Percentiles rank a stretch among this genome's conserved stretches.
These are phyloP conservation scores for Adelphocoris suturalis DNA, from an alignment of 2,888 invertebrate species.

Conservation along the genomic window DNA sequence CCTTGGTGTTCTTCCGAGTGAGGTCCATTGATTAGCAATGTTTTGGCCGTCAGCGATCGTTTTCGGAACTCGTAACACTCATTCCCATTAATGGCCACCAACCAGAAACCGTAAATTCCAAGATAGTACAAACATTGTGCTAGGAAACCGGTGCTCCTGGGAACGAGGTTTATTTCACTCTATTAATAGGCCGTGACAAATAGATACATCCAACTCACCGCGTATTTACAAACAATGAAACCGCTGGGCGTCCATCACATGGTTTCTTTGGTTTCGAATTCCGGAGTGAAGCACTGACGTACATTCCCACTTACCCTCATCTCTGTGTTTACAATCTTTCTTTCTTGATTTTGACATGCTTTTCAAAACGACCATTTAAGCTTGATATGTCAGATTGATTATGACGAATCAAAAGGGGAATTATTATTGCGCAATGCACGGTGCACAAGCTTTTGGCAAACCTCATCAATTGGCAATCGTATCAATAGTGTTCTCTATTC, in stretches of 20 bases:
- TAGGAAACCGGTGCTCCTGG: constrained; percentile 22
- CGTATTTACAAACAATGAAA: constrained; percentile 56
- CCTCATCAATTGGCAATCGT: no score
- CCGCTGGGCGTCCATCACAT: constrained; percentile 1
- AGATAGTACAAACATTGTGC: constrained; percentile 46
- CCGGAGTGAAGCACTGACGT: background rate
- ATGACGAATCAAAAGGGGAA: no score
- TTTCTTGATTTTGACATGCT: no score
- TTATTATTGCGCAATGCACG: no score
- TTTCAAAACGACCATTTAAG: no score
- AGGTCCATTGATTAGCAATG: background rate
- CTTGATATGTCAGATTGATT: no score
- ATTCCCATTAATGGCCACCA: background rate
- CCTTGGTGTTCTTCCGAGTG: no score
- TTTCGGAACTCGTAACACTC: background rate
- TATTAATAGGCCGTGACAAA: constrained; percentile 54
- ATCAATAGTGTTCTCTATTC: no score
- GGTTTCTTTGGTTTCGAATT: constrained; percentile 1
- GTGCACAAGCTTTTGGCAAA: no score
- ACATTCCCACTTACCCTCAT: background rate
- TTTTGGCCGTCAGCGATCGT: background rate
- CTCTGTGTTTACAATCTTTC: background rate
- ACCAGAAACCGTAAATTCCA: constrained; percentile 33
- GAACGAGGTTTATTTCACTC: constrained; percentile 36
- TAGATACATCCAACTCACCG: constrained; percentile 59